phyloP scores from a whole-genome alignment of 2,113 vertebrate genomes.

The Clarias macrocephalus region DNA sequence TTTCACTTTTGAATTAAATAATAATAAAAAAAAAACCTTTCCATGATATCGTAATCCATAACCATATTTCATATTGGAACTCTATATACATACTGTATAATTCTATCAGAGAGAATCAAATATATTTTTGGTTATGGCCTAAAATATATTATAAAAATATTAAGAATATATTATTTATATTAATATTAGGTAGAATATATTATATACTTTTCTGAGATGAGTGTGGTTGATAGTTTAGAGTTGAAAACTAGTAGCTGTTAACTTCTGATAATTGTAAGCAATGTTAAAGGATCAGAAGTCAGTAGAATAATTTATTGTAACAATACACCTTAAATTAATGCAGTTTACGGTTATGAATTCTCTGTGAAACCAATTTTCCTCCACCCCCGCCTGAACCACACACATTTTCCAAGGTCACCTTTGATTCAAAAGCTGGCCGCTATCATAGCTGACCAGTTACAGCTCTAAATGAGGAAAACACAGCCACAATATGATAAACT shows the following conservation, averaged over 20 bases:
- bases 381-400: background rate
- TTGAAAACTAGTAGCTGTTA: background rate
- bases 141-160: no score
- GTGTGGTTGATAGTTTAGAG: background rate
- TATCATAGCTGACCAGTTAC: conserved; percentile 12
- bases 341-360: background rate
- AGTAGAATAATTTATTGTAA: background rate
- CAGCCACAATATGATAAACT: conserved; percentile 34
- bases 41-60: background rate
- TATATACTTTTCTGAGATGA: background rate
- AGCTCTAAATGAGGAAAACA: conserved; percentile 24
- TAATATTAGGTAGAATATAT: background rate
- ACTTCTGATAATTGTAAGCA: background rate
- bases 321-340: background rate
- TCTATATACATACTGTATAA: background rate
- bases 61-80: background rate
- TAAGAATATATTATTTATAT: no score
- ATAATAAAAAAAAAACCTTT: no score
- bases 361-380: background rate
- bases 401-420: conserved; percentile 46
- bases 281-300: background rate
- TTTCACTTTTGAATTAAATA: no score
- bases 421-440: conserved; percentile 52
- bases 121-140: no score
- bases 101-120: no score